These are phyloP conservation scores for Schizopygopsis pylzovi DNA, from an alignment of 2,797 vertebrate species.

Conservation along the genomic window DNA sequence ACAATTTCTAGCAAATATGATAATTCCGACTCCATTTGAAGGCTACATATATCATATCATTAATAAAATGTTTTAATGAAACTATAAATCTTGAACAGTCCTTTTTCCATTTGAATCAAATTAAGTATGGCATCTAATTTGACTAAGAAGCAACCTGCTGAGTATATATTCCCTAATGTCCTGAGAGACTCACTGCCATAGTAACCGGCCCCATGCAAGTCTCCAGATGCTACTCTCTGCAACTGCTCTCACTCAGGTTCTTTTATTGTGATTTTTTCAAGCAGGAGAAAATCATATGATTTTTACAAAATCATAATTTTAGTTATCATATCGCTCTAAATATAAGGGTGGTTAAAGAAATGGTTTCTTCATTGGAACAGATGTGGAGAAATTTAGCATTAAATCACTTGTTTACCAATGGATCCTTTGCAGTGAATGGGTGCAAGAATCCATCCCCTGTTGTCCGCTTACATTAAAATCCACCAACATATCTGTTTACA, in stretches of 20 bases:
- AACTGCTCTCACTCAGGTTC: slow-evolving; percentile 22
- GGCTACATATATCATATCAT: neutral
- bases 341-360: neutral
- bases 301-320: neutral
- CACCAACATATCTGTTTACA: neutral
- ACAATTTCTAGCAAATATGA: neutral
- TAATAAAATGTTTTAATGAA: neutral
- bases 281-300: neutral
- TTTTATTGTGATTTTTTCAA: neutral
- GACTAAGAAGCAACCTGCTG: slow-evolving; percentile 31
- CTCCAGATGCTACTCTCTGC: slow-evolving; percentile 7
- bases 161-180: neutral
- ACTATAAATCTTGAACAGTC: neutral
- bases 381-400: neutral
- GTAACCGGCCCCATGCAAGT: slow-evolving; percentile 22
- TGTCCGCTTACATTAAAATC: neutral
- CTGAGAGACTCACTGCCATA: slow-evolving; percentile 34
- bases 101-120: neutral
- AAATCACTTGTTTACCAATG: neutral
- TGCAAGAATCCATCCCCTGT: neutral
- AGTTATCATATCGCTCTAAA: neutral
- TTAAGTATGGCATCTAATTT: neutral
- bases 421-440: neutral
- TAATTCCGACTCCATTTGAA: neutral
- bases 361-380: slow-evolving; percentile 1